Base-by-base conservation (phyloP, 2,797 vertebrate species). In the Myotis myotis region DNA sequence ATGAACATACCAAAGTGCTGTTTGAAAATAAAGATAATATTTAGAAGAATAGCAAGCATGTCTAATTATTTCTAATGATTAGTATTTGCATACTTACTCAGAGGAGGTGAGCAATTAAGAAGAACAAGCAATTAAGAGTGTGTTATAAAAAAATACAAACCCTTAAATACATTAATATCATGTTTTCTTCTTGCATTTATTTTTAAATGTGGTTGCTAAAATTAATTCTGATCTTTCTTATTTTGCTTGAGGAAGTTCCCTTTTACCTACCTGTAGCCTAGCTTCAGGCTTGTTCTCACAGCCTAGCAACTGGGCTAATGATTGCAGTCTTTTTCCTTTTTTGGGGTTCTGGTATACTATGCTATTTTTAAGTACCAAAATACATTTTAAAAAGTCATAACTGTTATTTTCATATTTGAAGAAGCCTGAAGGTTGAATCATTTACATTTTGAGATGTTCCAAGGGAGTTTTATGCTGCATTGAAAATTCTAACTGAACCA, bases 301-400 rank as follows among this genome's bases (percentile, higher is more conserved):
- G 66, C 96, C 96, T 97, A 97, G 96, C 96, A 95, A 96, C 96
- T 38, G 30, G 78, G 72, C 57, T 95, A 95, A 96, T 94, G 70
- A 93, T 38, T 85, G 87, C 93, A 93, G 93, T 64, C 22, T 78
- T 78, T 87, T 80, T 81, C 25, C 4, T 44, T 64, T 62, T 62
- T 60, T 78, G 66, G 55, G 57, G 68, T 96, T 95, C 91, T 7
- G 30, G 87, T 85, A 91, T 93, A 87, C 78, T n/a, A 16, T 78
- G 93, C 91, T 96, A 96, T 97, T 94, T 97, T 97, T 93, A 89
- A 92, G 62, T 62, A 70, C 66, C 51, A 81, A 95, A 94, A 90
- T 93, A 89, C 94, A n/a, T 87, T 17, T 90, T 36, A 72, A 90
- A 76, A 93, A 75, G 79, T 38, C 87, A 84, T 80, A 79, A n/a